Base-by-base conservation (phyloP, 2,113 vertebrate genomes). In the Tetrax tetrax region DNA sequence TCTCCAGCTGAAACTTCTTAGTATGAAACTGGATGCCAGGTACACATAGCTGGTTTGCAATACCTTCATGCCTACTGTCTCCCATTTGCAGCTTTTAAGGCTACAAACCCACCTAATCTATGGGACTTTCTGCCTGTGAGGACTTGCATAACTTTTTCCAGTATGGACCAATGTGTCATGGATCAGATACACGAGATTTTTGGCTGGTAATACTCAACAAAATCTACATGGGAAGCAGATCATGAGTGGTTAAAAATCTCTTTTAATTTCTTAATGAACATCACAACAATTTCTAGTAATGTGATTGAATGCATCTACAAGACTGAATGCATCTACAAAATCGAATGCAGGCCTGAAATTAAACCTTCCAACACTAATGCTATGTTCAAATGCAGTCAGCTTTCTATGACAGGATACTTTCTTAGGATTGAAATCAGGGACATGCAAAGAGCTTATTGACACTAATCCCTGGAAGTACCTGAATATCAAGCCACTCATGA, bases 341-440 rank as follows among this genome's bases (percentile, higher is more conserved):
- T 20, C 56, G 43, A 56, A 91, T 20, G 12, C n/a, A 45, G 38
- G 22, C 19, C 22, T 83, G 47, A 93, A 89, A 75, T 57, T 24
- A 48, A 24, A 72, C 12, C 6, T 75, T 54, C 47, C 11, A 66
- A 31, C 6, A 43, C 3, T 33, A 64, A 35, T 2, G 8, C 1
- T 43, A 7, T 57, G 78, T 92, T 65, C 17, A 91, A 54, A 57
- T 61, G 0, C 72, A 51, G 43, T 31, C 0, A 0, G 2, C 3
- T 41, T 80, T 51, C 35, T 61, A 5, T 57, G 33, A 66, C 1
- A 57, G 3, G 8, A 12, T 35, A 48, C 4, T n/a, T 81, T 61
- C n/a, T 53, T 63, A 51, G 9, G 33, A 18, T 48, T 4, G 48
- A 29, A 81, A 48, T 35, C 9, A 31, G 10, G 3, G 2, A 8